phyloP scores from a whole-genome alignment of 1,140 invertebrate genomes.

The Drosophila sulfurigaster region DNA sequence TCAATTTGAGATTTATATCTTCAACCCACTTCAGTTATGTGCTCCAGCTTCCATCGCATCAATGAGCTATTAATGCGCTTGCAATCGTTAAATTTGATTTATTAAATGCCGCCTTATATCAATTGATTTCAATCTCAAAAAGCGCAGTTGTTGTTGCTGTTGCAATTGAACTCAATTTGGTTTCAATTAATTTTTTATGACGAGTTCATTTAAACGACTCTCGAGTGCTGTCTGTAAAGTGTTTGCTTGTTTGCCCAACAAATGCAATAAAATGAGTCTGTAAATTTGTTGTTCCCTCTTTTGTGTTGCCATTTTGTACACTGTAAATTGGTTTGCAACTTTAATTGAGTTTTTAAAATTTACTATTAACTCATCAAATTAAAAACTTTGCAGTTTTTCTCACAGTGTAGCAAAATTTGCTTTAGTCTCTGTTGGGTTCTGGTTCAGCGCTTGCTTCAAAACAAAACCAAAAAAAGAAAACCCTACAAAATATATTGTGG shows the following conservation, averaged over 20 bases:
- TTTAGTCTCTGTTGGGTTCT: conserved; percentile 41
- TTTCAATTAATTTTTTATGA: conserved; percentile 77
- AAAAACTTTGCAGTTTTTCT: neutral
- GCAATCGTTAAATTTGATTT: conserved; percentile 54
- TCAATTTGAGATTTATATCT: conserved; percentile 41
- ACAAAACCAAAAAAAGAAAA: conserved; percentile 5
- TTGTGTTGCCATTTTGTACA: conserved; percentile 7
- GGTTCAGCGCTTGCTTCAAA: conserved; percentile 55
- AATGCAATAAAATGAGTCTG: conserved; percentile 34
- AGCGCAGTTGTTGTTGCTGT: conserved; percentile 3
- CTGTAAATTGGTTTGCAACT: neutral
- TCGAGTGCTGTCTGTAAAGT: conserved; percentile 16
- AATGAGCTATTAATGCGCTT: conserved; percentile 25
- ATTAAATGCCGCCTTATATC: conserved; percentile 51
- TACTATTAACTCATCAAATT: neutral
- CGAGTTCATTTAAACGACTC: conserved; percentile 67
- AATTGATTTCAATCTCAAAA: conserved; percentile 51
- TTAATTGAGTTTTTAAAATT: neutral
- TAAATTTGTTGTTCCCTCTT: neutral
- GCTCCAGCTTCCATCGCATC: neutral
- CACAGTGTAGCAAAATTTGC: conserved; percentile 14
- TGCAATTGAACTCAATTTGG: conserved; percentile 64
- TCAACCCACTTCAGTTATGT: neutral
- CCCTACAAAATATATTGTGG: neutral
- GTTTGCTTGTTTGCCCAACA: conserved; percentile 55